Conservation (phyloP, 2,888 invertebrate genomes). For the Teleogryllus oceanicus region DNA sequence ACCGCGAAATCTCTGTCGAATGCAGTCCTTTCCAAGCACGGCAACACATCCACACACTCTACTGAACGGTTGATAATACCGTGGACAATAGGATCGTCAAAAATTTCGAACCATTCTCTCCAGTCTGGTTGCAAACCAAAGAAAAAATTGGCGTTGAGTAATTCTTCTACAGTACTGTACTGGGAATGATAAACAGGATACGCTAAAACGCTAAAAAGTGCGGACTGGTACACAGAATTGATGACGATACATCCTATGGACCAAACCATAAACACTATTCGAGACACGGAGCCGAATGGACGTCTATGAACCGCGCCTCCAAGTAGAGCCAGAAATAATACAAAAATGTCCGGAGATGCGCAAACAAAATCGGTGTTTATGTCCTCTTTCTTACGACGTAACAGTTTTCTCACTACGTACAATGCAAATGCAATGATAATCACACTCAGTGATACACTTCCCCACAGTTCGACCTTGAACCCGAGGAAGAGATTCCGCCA, state of each 20-base stretch:
- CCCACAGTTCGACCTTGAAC: neutral
- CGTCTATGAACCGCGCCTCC: neutral
- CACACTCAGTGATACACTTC: neutral
- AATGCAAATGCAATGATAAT: neutral
- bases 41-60: neutral
- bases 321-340: neutral
- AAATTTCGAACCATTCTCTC: neutral
- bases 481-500: neutral
- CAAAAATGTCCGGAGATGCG: neutral
- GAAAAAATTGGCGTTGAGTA: neutral
- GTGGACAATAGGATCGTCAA: neutral
- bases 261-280: neutral
- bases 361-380: neutral
- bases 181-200: neutral
- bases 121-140: neutral
- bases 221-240: neutral
- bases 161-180: neutral
- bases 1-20: neutral
- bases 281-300: neutral
- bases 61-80: neutral
- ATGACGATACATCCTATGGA: neutral
- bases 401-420: neutral
- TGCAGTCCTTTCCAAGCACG: neutral
- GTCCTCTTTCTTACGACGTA: neutral
- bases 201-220: neutral